Evolutionary conservation across 1,140 invertebrate genomes (phyloP), one percentile per base, ranked within the genome.

Genomic region (Calosoma granatense): DNA sequence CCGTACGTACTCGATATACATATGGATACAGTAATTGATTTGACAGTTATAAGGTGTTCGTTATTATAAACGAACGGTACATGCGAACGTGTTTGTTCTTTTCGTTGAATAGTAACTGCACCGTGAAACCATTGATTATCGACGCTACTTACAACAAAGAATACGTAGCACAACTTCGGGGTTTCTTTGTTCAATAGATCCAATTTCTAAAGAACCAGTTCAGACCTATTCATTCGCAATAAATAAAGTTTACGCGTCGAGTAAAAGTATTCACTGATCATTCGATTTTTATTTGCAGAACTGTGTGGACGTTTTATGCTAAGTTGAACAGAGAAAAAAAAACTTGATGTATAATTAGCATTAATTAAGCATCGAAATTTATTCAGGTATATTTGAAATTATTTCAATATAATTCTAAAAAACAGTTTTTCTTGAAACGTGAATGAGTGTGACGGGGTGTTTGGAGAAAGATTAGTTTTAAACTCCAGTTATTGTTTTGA

Each of bases 401-500:
- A n/a, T n/a, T n/a, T n/a, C n/a, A n/a, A n/a, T n/a, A n/a, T n/a
- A n/a, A n/a, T n/a, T n/a, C n/a, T n/a, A n/a, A n/a, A n/a, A n/a
- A n/a, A n/a, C n/a, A n/a, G n/a, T n/a, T n/a, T n/a, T n/a, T n/a
- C n/a, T n/a, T n/a, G n/a, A n/a, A n/a, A n/a, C n/a, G n/a, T n/a
- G n/a, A n/a, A n/a, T n/a, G n/a, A n/a, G n/a, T n/a, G n/a, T n/a
- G n/a, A n/a, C n/a, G n/a, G n/a, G n/a, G n/a, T n/a, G n/a, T n/a
- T n/a, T n/a, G n/a, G n/a, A n/a, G n/a, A n/a, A n/a, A n/a, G n/a
- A n/a, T n/a, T n/a, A n/a, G n/a, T 6, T 12, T 47, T 47, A 47
- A 12, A 47, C 41, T 12, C 41, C 41, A 17, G 41, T 47, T 4
- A 12, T 17, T 17, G 3, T 47, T 17, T 17, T 6, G 9, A 77